Percentiles rank a stretch among this genome's conserved stretches.
phyloP scores from a whole-genome alignment of 2,888 invertebrate genomes.

The Nomada lathburiana region DNA sequence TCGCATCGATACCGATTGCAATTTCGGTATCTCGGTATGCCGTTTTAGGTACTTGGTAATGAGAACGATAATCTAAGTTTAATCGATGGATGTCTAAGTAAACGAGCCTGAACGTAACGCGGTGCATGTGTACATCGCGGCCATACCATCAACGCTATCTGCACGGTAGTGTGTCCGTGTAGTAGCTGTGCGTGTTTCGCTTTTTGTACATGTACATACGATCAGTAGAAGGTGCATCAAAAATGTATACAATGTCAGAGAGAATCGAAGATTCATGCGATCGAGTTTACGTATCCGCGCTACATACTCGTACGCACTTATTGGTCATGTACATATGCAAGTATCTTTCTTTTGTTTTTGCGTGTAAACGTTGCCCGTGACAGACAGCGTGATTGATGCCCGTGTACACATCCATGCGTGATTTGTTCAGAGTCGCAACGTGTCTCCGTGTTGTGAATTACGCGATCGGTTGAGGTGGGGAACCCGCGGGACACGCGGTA shows the following conservation, averaged over 20 bases:
- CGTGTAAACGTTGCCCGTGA: slow-evolving; percentile 23
- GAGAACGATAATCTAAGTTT: slow-evolving; percentile 75
- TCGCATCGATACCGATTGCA: slow-evolving; percentile 38
- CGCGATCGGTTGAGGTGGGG: slow-evolving; percentile 44
- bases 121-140: slow-evolving; percentile 39
- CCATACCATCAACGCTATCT: neutral
- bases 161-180: neutral
- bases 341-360: slow-evolving; percentile 8
- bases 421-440: slow-evolving; percentile 53
- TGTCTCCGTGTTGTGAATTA: slow-evolving; percentile 48
- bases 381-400: slow-evolving; percentile 40
- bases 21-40: slow-evolving; percentile 70
- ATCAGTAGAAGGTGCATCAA: slow-evolving; percentile 32
- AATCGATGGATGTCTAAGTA: slow-evolving; percentile 70
- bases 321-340: neutral
- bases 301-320: neutral
- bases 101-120: slow-evolving; percentile 77
- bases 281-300: slow-evolving; percentile 30
- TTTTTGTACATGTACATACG: slow-evolving; percentile 3
- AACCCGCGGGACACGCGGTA: slow-evolving; percentile 14
- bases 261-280: slow-evolving; percentile 39
- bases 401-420: slow-evolving; percentile 45
- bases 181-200: neutral
- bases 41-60: slow-evolving; percentile 77
- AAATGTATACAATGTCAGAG: slow-evolving; percentile 23